These are phyloP conservation scores for Leptoteleia sp. DNA, from an alignment of 1,140 invertebrate species.

Conservation along the genomic window DNA sequence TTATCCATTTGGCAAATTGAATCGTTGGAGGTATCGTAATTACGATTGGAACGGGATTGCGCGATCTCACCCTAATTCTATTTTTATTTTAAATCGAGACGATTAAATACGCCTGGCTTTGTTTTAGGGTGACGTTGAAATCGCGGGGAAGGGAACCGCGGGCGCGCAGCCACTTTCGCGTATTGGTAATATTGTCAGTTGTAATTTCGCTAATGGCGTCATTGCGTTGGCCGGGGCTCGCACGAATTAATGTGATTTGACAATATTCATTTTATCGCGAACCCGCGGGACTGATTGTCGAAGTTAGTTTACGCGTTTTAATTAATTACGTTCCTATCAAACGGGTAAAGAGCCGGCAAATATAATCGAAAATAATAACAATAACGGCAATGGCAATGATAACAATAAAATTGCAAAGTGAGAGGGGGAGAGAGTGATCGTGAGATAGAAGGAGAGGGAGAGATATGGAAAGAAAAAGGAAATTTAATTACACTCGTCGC, in stretches of 20 bases:
- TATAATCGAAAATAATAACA: neutral
- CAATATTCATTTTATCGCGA: slow-evolving; percentile 51
- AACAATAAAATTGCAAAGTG: neutral
- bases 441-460: too few species aligned
- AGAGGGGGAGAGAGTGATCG: neutral
- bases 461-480: neutral
- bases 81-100: slow-evolving; percentile 61
- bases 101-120: slow-evolving; percentile 62
- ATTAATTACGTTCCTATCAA: slow-evolving; percentile 27
- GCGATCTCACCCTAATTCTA: slow-evolving; percentile 58
- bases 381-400: neutral
- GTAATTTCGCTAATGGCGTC: slow-evolving; percentile 78
- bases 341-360: neutral
- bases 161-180: slow-evolving; percentile 63
- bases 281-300: slow-evolving; percentile 38
- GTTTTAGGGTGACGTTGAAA: slow-evolving; percentile 60
- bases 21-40: slow-evolving; percentile 58
- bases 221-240: slow-evolving; percentile 43
- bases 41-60: slow-evolving; percentile 53
- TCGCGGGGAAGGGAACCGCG: slow-evolving; percentile 22
- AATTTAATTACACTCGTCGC: slow-evolving; percentile 39
- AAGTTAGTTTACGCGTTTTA: slow-evolving; percentile 37
- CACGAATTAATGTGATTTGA: slow-evolving; percentile 50
- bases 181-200: slow-evolving; percentile 76
- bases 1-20: slow-evolving; percentile 64